These are phyloP conservation scores for Pelecanus crispus DNA, from an alignment of 2,113 vertebrate genomes.

Conservation along the genomic window DNA sequence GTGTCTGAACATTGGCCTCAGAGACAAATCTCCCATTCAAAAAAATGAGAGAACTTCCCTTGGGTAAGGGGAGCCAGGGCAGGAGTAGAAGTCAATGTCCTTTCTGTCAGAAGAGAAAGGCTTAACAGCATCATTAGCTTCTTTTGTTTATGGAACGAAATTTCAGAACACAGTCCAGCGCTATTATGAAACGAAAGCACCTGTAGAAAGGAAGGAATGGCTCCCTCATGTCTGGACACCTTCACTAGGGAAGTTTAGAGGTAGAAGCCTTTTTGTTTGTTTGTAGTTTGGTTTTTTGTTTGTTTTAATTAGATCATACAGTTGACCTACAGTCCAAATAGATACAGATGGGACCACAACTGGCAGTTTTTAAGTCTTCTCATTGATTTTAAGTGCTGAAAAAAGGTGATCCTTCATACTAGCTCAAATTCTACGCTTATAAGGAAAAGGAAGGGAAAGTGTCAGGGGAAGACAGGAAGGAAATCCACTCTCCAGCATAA, in stretches of 20 bases:
- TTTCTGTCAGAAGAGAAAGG: not conserved
- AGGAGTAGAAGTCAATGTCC: not conserved
- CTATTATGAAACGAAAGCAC: not conserved
- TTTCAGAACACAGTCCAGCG: not conserved
- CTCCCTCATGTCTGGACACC: not conserved
- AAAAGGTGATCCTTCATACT: not conserved
- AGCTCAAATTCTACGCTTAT: not conserved
- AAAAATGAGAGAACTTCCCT: not conserved
- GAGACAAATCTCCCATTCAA: not conserved
- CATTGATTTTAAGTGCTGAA: not conserved
- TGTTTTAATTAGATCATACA: conserved; percentile 2
- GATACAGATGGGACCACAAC: not conserved
- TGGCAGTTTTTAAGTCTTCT: not conserved
- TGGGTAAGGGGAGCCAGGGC: not conserved
- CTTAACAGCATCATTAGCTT: not conserved
- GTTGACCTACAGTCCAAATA: not conserved
- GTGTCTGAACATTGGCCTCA: not conserved
- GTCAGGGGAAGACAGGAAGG: not conserved
- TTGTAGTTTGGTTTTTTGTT: not conserved
- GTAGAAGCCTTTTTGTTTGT: not conserved
- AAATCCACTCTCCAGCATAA: not conserved
- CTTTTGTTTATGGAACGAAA: not conserved
- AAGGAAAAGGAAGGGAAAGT: not conserved
- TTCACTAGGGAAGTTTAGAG: not conserved
- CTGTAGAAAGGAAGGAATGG: not conserved